Evolutionary conservation across 1,140 invertebrate species (phyloP), one percentile per base, ranked within the genome.

Genomic region (Drosophila funebris): DNA sequence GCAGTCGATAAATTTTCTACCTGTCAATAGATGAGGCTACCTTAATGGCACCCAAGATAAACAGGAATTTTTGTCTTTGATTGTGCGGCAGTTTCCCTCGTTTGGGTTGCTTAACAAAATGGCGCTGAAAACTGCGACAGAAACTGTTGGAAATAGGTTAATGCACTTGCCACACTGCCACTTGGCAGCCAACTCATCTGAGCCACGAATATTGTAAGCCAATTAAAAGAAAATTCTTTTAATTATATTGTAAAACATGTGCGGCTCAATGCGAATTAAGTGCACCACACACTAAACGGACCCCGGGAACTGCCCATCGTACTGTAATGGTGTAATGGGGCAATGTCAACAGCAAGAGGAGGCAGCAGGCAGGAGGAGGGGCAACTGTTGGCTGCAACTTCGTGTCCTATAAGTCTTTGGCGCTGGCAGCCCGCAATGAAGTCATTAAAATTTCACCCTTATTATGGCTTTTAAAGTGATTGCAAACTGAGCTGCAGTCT

Each of bases 401-500:
- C 13, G 20, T 43, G 36, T 22, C 22, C 18, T 52, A 48, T 54
- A 14, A 20, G 39, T 56, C 62, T 64, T 16, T 3, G 57, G 57
- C 36, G 37, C 9, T 58, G 13, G 11, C 44, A 14, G 37, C 37
- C 37, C 48, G 68, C 74, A 83, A 90, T 90, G 60, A 89, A 90
- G 89, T 79, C 74, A 90, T 90, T 90, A 90, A 87, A 90, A 83
- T 83, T 87, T 75, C 78, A 87, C 84, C 81, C 89, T 90, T 90
- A 90, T 90, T 90, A 90, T 90, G 73, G 84, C 74, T 80, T 89
- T 90, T 89, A 89, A 88, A 84, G 84, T 89, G 85, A 89, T 89
- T 89, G 84, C 83, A 80, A 88, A 83, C 79, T 79, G 78, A 88
- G 57, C 56, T 62, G 74, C n/a, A n/a, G n/a, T n/a, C n/a, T n/a